Conservation (phyloP, 2,888 invertebrate genomes). For the Elmis aenea region DNA sequence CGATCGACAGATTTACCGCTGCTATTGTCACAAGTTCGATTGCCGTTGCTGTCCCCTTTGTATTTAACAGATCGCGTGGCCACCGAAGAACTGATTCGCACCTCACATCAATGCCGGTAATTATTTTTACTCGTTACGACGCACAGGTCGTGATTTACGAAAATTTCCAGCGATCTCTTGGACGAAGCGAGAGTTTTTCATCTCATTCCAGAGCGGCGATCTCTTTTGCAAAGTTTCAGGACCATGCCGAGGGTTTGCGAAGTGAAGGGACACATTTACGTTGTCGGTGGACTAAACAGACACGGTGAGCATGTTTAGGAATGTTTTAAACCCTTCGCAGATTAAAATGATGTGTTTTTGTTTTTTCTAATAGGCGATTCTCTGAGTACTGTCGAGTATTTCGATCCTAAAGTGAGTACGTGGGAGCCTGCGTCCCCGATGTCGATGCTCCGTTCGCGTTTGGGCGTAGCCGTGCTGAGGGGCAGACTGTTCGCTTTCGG, state of each 20-base stretch:
- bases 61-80: conserved; percentile 77
- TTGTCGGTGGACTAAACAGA: conserved; percentile 80
- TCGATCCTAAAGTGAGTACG: conserved; percentile 62
- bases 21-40: conserved; percentile 67
- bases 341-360: conserved; percentile 7
- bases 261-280: conserved; percentile 76
- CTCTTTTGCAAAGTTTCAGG: conserved; percentile 70
- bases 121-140: too few relatives aligned
- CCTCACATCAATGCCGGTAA: conserved; percentile 72
- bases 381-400: conserved; percentile 78
- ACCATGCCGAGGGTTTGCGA: conserved; percentile 72
- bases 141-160: too few relatives aligned
- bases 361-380: conserved; percentile 58
- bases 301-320: conserved; percentile 51
- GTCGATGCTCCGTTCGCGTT: conserved; percentile 76
- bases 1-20: conserved; percentile 60
- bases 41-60: conserved; percentile 76
- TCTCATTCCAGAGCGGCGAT: conserved; percentile 76
- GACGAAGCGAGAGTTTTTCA: conserved; percentile 88
- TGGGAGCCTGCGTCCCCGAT: conserved; percentile 79
- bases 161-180: conserved; percentile 66
- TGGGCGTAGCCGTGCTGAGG: conserved; percentile 79
- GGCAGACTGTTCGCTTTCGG: conserved; percentile 76
- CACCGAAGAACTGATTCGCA: conserved; percentile 70
- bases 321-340: neutral